Base-by-base conservation (phyloP, 2,797 vertebrate species). In the Varecia variegata region DNA sequence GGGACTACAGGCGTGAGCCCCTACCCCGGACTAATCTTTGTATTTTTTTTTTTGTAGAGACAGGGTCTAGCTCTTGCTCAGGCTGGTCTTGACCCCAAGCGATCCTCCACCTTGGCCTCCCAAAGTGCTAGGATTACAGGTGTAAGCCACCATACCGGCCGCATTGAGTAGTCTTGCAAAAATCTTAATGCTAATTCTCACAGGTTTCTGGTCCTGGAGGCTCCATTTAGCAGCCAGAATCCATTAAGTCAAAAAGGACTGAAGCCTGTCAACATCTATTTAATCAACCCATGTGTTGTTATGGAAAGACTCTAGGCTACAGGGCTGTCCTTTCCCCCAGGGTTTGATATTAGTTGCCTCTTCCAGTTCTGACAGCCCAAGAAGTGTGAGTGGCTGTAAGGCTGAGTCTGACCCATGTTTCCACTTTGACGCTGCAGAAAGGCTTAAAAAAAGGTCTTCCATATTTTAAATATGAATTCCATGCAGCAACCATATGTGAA, bases 131-230 rank as follows among this genome's bases (percentile, higher is more conserved):
- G 62, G 32, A 32, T 65, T 65, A n/a, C 13, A 65, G 32, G 60
- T 17, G 32, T n/a, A 15, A 65, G 60, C 32, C 60, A 65, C 7
- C 32, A 18, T 15, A 65, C 17, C 1, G 7, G 62, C 62, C 17
- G 15, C 32, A n/a, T 65, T 65, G n/a, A 32, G 17, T 32, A 77
- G 52, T 90, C 54, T 79, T 38, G 21, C 93, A 94, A 93, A 96
- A 95, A 76, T 97, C 47, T 93, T 95, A 93, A 89, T 88, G 60
- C 52, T 94, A 32, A 52, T 82, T 88, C n/a, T 90, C n/a, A n/a
- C 45, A 79, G 58, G 32, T 73, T 95, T 96, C n/a, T 94, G 74
- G 73, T 90, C 21, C 38, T 92, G 6, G 23, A 96, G 68, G 52
- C 47, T 90, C 65, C 35, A 45, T n/a, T 88, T 95, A 88, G 73